Conservation (phyloP, 2,888 invertebrate species). For the Coenonympha glycerion region DNA sequence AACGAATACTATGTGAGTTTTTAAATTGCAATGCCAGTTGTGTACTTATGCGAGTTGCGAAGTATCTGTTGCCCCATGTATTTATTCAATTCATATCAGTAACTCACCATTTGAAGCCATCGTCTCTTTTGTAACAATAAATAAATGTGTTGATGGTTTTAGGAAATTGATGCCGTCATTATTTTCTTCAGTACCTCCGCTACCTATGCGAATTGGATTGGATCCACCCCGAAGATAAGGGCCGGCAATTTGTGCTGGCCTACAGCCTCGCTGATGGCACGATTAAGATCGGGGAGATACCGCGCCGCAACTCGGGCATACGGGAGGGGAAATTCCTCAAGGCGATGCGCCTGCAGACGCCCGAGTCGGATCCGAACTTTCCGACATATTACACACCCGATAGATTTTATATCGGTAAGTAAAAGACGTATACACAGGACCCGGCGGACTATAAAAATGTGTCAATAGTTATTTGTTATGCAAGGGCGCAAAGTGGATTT, state of each 20-base stretch:
- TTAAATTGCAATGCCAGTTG: too few species aligned
- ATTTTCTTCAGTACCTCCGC: conserved; percentile 72
- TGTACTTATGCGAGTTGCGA: too few species aligned
- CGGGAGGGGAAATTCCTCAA: conserved; percentile 84
- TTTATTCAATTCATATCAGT: too few species aligned
- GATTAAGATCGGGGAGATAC: conserved; percentile 83
- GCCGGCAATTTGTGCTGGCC: conserved; percentile 83
- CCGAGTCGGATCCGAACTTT: conserved; percentile 80
- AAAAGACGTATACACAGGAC: not conserved
- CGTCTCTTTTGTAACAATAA: too few species aligned
- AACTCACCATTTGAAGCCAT: too few species aligned
- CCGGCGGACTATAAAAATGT: too few species aligned
- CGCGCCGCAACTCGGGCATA: conserved; percentile 84
- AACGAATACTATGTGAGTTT: too few species aligned
- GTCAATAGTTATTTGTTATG: too few species aligned
- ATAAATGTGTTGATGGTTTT: too few species aligned
- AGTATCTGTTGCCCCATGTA: too few species aligned
- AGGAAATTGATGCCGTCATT: too few species aligned
- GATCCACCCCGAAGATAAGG: conserved; percentile 85
- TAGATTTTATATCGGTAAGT: conserved; percentile 85
- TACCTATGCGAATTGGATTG: conserved; percentile 86
- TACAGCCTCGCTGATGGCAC: conserved; percentile 86
- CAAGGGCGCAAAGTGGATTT: too few species aligned
- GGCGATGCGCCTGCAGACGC: conserved; percentile 80
- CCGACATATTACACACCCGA: conserved; percentile 86